Evolutionary conservation across 2,888 invertebrate species (phyloP), one percentile per base, ranked within the genome.

Genomic region (Brenthis hecate): DNA sequence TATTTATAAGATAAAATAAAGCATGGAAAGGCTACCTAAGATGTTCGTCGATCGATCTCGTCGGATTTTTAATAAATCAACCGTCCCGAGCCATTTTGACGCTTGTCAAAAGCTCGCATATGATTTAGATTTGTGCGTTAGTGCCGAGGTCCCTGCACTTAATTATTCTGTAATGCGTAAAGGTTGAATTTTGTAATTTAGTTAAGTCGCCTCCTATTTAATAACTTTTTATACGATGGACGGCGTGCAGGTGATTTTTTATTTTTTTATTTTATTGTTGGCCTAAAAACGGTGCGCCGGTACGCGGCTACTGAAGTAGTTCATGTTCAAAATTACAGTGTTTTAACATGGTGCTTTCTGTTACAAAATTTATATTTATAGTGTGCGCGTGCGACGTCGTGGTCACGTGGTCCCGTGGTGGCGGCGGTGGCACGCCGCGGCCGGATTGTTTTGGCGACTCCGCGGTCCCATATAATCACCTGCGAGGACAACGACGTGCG

Each of bases 1-100:
- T 92, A 92, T 92, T 92, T 92, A 92, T 91, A 89, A 91, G 90
- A 89, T 87, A 91, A 92, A 91, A 92, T 89, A 87, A 91, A 86
- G 87, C 87, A 88, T 85, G 83, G 84, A 83, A 85, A 85, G 81
- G 92, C 92, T 92, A 90, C 92, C 92, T 91, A 91, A 91, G 90
- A 89, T 87, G 85, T 87, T 81, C 77, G 83, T 75, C 84, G 89
- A 91, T 91, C 89, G 92, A 89, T 89, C 89, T 85, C 83, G 84
- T 80, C 83, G 77, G 79, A 76, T 77, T 87, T 90, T 89, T 88
- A 88, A 89, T 91, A 90, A 91, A 89, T 88, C 86, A 85, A 78
- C 74, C 73, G 76, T 77, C 71, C 73, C 85, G 80, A 84, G 82
- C 84, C 78, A 91, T 88, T 91, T 84, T 91, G 90, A 89, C 87